Percentiles rank a stretch among this genome's conserved stretches.
These are phyloP conservation scores for Triplophysa rosa DNA, from an alignment of 2,113 vertebrate genomes.

Conservation along the genomic window DNA sequence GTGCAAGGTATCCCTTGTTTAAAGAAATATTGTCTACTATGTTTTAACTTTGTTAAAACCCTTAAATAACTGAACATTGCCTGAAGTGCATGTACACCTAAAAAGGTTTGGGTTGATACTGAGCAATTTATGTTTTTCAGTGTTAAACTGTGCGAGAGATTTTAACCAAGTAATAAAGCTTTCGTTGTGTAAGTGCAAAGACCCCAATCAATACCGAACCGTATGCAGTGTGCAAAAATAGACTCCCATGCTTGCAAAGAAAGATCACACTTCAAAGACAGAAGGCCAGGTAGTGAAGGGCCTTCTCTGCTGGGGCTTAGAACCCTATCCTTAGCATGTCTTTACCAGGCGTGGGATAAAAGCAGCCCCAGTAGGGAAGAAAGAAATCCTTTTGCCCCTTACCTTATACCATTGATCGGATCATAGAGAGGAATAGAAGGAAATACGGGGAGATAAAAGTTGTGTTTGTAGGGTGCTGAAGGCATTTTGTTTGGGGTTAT, in stretches of 20 bases:
- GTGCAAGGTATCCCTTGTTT: slow-evolving; percentile 82
- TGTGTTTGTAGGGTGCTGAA: slow-evolving; percentile 70
- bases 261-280: slow-evolving; percentile 52
- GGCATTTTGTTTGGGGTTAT: slow-evolving; percentile 74
- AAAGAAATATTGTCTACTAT: neutral
- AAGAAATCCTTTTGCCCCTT: slow-evolving; percentile 68
- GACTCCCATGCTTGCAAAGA: slow-evolving; percentile 70
- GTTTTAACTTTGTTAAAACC: neutral
- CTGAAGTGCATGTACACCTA: neutral
- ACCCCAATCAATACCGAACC: slow-evolving; percentile 73
- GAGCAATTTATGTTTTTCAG: slow-evolving; percentile 12
- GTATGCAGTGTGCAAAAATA: slow-evolving; percentile 77
- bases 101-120: slow-evolving; percentile 13
- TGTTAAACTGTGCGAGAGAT: slow-evolving; percentile 18
- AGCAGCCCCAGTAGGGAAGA: slow-evolving; percentile 70
- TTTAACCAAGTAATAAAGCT: slow-evolving; percentile 69
- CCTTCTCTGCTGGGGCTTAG: slow-evolving; percentile 13
- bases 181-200: slow-evolving; percentile 72
- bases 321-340: slow-evolving; percentile 71
- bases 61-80: slow-evolving; percentile 1
- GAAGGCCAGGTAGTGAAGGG: slow-evolving; percentile 27
- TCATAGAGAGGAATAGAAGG: slow-evolving; percentile 63
- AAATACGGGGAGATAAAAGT: slow-evolving; percentile 63
- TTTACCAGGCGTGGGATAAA: slow-evolving; percentile 76
- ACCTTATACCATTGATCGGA: slow-evolving; percentile 62